These are phyloP conservation scores for Propithecus coquereli DNA, from an alignment of 2,113 vertebrate genomes.

Conservation along the genomic window DNA sequence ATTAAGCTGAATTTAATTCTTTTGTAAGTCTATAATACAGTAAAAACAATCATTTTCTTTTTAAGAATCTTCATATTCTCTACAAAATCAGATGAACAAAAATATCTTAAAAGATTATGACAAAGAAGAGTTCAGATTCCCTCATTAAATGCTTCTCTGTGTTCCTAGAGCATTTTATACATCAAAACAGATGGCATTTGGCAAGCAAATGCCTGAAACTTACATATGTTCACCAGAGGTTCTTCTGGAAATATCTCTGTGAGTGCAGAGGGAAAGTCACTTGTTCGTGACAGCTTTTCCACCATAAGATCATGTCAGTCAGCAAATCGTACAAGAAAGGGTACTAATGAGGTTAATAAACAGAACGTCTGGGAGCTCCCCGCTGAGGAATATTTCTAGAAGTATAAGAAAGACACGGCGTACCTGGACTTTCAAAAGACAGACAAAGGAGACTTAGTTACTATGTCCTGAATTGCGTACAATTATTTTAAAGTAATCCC, in stretches of 20 bases:
- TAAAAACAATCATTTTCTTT: neutral
- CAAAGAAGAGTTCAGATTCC: neutral
- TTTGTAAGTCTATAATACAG: neutral
- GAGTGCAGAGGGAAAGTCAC: neutral
- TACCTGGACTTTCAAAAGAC: neutral
- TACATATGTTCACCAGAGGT: neutral
- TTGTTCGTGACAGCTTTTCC: neutral
- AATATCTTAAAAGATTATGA: neutral
- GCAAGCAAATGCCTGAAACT: neutral
- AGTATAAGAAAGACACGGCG: neutral
- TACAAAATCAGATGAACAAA: neutral
- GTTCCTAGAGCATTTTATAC: neutral
- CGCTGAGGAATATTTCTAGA: neutral
- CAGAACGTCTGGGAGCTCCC: neutral
- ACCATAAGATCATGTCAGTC: neutral
- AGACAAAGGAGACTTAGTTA: neutral
- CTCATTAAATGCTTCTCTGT: neutral
- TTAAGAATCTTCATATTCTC: neutral
- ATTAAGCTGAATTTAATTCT: neutral
- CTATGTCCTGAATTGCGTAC: neutral
- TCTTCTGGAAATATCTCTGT: neutral
- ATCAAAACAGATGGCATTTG: conserved; percentile 7
- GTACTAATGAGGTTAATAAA: neutral
- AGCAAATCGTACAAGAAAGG: neutral
- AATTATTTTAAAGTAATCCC: neutral